phyloP scores from a whole-genome alignment of 2,888 invertebrate species.

The Rhabditoides inermis region DNA sequence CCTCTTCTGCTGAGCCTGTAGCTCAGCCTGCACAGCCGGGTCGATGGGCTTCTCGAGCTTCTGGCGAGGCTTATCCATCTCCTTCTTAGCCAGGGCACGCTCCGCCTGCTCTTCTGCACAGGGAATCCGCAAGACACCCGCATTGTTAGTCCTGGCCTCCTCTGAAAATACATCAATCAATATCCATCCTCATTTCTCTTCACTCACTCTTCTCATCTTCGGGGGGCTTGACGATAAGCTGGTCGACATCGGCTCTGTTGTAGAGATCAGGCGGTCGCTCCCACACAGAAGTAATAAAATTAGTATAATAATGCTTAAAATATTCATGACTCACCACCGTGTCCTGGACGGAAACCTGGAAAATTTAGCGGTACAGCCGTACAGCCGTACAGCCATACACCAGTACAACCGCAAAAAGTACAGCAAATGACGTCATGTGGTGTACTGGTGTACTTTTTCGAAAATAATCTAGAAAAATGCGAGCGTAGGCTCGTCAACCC shows the following conservation, averaged over 20 bases:
- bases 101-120: slow-evolving; percentile 31
- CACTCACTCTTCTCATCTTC: slow-evolving; percentile 55
- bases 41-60: slow-evolving; percentile 62
- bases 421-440: no score
- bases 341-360: no score
- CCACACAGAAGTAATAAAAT: slow-evolving; percentile 89
- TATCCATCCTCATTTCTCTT: neutral
- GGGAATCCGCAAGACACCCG: slow-evolving; percentile 18
- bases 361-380: no score
- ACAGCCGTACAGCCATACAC: no score
- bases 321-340: no score
- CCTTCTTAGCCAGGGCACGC: slow-evolving; percentile 16
- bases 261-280: slow-evolving; percentile 81
- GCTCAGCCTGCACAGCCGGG: slow-evolving; percentile 84
- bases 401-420: no score
- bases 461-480: no score
- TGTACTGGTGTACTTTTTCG: no score
- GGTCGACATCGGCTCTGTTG: slow-evolving; percentile 81
- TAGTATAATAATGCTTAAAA: no score
- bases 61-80: slow-evolving; percentile 31
- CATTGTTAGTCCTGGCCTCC: slow-evolving; percentile 5
- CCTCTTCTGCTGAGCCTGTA: slow-evolving; percentile 78
- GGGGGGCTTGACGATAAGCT: slow-evolving; percentile 70
- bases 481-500: no score
- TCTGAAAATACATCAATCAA: neutral